phyloP scores from a whole-genome alignment of 2,113 vertebrate species.

The Cromileptes altivelis region DNA sequence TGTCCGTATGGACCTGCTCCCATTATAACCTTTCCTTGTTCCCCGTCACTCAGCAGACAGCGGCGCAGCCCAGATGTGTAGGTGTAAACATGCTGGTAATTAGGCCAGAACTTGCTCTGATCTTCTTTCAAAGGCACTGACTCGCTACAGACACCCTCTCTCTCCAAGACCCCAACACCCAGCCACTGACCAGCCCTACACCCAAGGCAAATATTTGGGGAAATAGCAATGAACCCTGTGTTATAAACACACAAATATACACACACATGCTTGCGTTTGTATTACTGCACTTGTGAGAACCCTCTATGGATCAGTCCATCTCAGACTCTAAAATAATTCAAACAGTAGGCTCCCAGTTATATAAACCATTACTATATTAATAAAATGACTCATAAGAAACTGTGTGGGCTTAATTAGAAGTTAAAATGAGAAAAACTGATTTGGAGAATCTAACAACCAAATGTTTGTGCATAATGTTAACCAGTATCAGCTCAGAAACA shows the following conservation, averaged over 20 bases:
- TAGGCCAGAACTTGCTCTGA: conserved; percentile 69
- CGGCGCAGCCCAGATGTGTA: conserved; percentile 60
- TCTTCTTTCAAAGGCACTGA: conserved; percentile 69
- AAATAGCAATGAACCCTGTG: conserved; percentile 56
- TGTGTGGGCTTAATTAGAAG: background rate
- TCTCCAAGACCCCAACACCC: conserved; percentile 30
- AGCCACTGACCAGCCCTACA: conserved; percentile 60
- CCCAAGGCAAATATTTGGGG: conserved; percentile 74
- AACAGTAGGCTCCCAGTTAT: background rate
- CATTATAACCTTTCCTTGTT: conserved; percentile 34
- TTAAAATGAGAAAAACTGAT: background rate
- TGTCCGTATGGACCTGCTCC: conserved; percentile 26
- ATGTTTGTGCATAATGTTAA: background rate
- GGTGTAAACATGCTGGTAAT: conserved; percentile 74
- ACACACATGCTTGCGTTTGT: background rate
- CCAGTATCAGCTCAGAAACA: background rate
- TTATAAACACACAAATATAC: conserved; percentile 29
- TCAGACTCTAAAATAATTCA: background rate
- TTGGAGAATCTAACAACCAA: background rate
- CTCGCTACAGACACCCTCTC: conserved; percentile 50
- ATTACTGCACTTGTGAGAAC: conserved; percentile 28
- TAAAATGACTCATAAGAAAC: background rate
- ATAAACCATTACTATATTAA: background rate
- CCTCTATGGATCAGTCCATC: conserved; percentile 7
- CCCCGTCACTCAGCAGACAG: conserved; percentile 55